Conservation (phyloP, 2,797 vertebrate genomes). For the Novumbra hubbsi region DNA sequence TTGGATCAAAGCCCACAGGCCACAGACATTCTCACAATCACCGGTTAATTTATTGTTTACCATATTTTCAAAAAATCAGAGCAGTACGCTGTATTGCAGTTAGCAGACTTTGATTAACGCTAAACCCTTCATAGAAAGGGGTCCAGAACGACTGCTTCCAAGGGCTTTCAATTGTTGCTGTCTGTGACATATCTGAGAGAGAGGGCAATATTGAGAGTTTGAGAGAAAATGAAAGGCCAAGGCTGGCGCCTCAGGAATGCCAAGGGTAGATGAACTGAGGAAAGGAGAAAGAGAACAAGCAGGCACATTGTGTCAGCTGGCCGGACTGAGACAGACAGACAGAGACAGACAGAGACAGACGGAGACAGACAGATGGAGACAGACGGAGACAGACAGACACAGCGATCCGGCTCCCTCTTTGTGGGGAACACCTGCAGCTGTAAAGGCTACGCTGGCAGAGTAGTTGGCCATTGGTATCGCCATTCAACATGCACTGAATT, state of each 20-base stretch:
- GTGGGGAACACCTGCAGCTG: no score
- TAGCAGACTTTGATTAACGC: not conserved
- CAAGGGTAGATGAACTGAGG: conserved; percentile 67
- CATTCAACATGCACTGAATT: no score
- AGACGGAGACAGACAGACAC: conserved; percentile 17
- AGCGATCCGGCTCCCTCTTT: not conserved
- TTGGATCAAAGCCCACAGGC: not conserved
- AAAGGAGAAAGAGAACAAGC: conserved; percentile 66
- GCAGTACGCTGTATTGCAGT: conserved; percentile 32
- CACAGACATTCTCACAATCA: not conserved
- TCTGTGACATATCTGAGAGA: conserved; percentile 5
- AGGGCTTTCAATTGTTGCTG: conserved; percentile 2
- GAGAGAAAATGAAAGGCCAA: conserved; percentile 3
- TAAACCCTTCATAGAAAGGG: conserved; percentile 7
- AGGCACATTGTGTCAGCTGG: conserved; percentile 65
- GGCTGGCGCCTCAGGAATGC: conserved; percentile 66
- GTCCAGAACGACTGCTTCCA: conserved; percentile 2
- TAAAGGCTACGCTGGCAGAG: no score
- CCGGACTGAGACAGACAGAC: no score
- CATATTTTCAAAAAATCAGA: conserved; percentile 12
- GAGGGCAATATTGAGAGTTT: not conserved
- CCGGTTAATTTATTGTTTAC: conserved; percentile 21
- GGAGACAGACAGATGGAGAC: conserved; percentile 13
- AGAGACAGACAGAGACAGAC: conserved; percentile 14
- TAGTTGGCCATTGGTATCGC: no score